These are phyloP conservation scores for Elaphurus davidianus DNA, from an alignment of 2,113 vertebrate genomes.

Conservation along the genomic window DNA sequence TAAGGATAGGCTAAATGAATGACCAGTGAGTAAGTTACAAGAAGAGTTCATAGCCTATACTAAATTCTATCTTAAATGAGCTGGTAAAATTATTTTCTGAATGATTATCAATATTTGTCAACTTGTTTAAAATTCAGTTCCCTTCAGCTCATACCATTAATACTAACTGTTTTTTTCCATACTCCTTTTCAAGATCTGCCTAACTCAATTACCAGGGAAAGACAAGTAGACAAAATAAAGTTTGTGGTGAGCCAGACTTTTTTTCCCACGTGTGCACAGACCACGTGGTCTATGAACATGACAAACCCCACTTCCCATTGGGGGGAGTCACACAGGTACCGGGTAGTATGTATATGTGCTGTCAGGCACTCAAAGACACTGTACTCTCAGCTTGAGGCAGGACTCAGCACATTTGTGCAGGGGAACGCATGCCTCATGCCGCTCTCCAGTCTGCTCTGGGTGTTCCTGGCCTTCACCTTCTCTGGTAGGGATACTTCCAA, in stretches of 20 bases:
- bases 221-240: not conserved
- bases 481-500: not conserved
- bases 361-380: not conserved
- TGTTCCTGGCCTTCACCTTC: not conserved
- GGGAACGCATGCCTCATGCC: not conserved
- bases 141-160: not conserved
- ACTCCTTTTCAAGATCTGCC: not conserved
- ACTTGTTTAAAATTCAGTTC: not conserved
- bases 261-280: not conserved
- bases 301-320: not conserved
- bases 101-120: not conserved
- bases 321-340: too few relatives aligned
- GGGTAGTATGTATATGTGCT: not conserved
- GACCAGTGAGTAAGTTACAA: not conserved
- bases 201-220: not conserved
- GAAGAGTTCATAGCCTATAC: too few relatives aligned
- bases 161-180: not conserved
- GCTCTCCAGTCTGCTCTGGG: not conserved
- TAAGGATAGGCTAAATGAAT: not conserved
- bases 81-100: not conserved
- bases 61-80: too few relatives aligned
- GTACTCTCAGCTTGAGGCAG: not conserved
- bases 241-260: not conserved
- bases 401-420: not conserved
- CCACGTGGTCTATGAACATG: not conserved